A percentile compares a stretch with the other conserved stretches of the same genome.
Conservation (phyloP, 2,113 vertebrate species). For the Saimiri boliviensis region DNA sequence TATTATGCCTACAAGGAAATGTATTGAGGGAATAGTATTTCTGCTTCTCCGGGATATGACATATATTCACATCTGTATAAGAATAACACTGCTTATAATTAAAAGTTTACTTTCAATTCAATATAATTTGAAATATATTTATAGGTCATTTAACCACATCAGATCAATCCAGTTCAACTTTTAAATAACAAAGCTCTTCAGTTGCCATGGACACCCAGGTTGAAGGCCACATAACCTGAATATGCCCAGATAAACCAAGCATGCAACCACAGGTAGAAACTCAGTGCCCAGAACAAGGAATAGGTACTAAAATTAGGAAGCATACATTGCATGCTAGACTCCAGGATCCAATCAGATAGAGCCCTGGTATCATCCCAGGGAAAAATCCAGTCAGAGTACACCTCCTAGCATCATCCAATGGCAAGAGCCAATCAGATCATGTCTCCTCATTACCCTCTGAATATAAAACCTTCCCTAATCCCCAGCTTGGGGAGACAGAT, state of each 20-base stretch:
- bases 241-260: neutral
- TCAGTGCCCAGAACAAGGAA: neutral
- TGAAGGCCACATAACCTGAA: neutral
- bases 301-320: neutral
- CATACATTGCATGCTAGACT: neutral
- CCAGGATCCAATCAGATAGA: neutral
- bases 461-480: neutral
- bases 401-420: neutral
- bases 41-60: neutral
- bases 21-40: conserved; percentile 5
- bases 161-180: neutral
- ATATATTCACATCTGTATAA: neutral
- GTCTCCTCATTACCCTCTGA: neutral
- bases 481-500: neutral
- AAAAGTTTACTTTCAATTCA: conserved; percentile 35
- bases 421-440: neutral
- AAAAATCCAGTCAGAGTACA: neutral
- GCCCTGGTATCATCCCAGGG: neutral
- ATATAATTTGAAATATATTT: neutral
- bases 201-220: neutral
- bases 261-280: neutral
- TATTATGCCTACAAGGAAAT: neutral
- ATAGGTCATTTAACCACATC: neutral
- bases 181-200: neutral
- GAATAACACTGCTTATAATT: neutral